Evolutionary conservation across 2,113 vertebrate species (phyloP), one percentile per base, ranked within the genome.

Genomic region (Sylvietta virens): DNA sequence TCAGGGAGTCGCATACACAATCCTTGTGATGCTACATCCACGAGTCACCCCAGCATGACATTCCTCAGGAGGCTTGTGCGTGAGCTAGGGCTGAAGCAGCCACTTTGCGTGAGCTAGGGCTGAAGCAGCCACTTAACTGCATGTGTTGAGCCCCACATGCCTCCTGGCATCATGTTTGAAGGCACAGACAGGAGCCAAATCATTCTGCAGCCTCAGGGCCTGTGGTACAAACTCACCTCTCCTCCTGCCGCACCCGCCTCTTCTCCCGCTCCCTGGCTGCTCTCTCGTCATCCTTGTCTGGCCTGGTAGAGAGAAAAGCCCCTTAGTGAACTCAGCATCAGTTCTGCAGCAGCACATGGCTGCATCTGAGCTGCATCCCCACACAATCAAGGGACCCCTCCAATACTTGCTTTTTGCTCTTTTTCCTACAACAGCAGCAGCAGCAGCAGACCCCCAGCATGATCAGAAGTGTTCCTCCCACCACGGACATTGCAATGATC

Each of bases 401-500:
- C 5, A 0, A 89, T 85, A 97, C 97, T 96, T 96, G 69, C 98
- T 98, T 98, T 98, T 98, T 99, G 80, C 96, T 90, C 96, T 98
- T 98, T 72, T 97, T 98, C 95, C 98, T 98, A 96, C 99, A 99
- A 96, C 98, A 99, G 94, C 98, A 98, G 97, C 98, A 99, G 89
- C 99, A 99, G 88, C 99, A 98, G 94, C 99, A 99, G 80, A 98
- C 16, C 4, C 98, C n/a, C 53, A 99, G 1, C 16, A 79, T 97
- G 39, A 99, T 95, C 61, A 99, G 98, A 58, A 99, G 27, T 7
- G 95, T 14, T 13, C 97, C 99, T 54, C 98, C 99, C 21, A 99
- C 28, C 94, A 99, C 99, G 0, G 99, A 98, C 97, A 99, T 92
- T 1, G 98, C 92, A 74, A 99, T 99, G 62, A 99, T 99, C 96